Base-by-base conservation (phyloP, 2,888 invertebrate species). In the Leucoma salicis region DNA sequence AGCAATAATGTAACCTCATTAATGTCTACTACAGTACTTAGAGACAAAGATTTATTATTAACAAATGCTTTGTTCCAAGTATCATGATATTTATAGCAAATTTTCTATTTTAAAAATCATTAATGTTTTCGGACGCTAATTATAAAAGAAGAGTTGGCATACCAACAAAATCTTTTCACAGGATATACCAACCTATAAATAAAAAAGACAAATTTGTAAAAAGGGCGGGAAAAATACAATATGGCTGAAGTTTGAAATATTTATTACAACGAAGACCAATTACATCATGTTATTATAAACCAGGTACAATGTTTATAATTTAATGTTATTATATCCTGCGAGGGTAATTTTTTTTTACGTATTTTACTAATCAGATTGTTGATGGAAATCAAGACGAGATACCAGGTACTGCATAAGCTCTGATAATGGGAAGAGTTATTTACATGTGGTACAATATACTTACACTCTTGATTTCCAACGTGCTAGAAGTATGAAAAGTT, bases 241-340 rank as follows among this genome's bases (percentile, higher is more conserved):
- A 56, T 52, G 36, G 59, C 56, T 59, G 74, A 78, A 83, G 83
- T 84, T 80, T 80, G 80, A 86, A 84, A 82, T 83, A 82, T 89
- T 87, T 88, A 89, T 88, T 88, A 84, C 79, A 82, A 77, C 82
- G 78, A 85, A 84, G 80, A 85, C 77, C 75, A 31, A 71, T 79
- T 81, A 83, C 77, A 85, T 71, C 67, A 57, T 78, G 74, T 83
- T 81, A 83, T 83, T 83, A 82, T 78, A 82, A 80, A 84, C 84
- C 90, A 90, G 90, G 89, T 90, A 90, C 90, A 86, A 69, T 71
- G 78, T 83, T 82, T 82, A 79, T 78, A 79, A 79, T 75, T 71
- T 60, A 60, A 46, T 63, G 61, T 71, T 58, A 66, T 65, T 60
- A 53, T 64, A 64, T 66, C 57, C 63, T 69, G 74, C 54, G 65